phyloP scores from a whole-genome alignment of 1,140 invertebrate genomes.

The Danaus plexippus region DNA sequence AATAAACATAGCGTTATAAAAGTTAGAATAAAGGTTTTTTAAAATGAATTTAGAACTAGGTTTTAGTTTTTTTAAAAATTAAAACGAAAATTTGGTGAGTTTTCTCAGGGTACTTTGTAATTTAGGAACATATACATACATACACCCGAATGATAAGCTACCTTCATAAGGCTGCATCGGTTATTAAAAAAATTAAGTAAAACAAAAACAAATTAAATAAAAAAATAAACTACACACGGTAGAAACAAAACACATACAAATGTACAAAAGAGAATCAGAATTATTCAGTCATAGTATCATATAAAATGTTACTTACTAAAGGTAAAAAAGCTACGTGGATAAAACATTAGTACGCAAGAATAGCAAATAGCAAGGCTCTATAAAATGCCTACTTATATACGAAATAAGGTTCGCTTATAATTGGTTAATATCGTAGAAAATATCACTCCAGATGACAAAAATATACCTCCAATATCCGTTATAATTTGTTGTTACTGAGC shows the following conservation, averaged over 20 bases:
- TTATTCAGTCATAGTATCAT: conserved; percentile 51
- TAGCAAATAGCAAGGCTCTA: conserved; percentile 38
- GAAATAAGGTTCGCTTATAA: conserved; percentile 25
- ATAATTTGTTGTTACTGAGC: conserved; percentile 28
- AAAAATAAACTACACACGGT: conserved; percentile 10
- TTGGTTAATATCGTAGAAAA: conserved; percentile 59
- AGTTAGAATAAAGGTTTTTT: conserved; percentile 48
- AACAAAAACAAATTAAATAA: not conserved
- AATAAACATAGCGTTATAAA: conserved; percentile 63
- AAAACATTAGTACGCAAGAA: conserved; percentile 36
- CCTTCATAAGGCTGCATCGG: conserved; percentile 48
- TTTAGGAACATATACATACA: conserved; percentile 63
- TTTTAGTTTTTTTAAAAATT: conserved; percentile 43
- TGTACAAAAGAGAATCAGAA: conserved; percentile 41
- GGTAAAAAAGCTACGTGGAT: conserved; percentile 66
- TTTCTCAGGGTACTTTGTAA: conserved; percentile 47
- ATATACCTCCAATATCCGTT: conserved; percentile 40
- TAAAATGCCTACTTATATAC: conserved; percentile 55
- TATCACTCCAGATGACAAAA: conserved; percentile 64
- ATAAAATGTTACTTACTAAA: conserved; percentile 41
- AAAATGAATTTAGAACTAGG: conserved; percentile 48
- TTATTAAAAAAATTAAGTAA: conserved; percentile 15
- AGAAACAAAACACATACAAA: conserved; percentile 27
- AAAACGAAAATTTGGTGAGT: conserved; percentile 66
- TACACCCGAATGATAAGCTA: conserved; percentile 36